phyloP scores from a whole-genome alignment of 2,888 invertebrate genomes.

The Plagiodera versicolora region DNA sequence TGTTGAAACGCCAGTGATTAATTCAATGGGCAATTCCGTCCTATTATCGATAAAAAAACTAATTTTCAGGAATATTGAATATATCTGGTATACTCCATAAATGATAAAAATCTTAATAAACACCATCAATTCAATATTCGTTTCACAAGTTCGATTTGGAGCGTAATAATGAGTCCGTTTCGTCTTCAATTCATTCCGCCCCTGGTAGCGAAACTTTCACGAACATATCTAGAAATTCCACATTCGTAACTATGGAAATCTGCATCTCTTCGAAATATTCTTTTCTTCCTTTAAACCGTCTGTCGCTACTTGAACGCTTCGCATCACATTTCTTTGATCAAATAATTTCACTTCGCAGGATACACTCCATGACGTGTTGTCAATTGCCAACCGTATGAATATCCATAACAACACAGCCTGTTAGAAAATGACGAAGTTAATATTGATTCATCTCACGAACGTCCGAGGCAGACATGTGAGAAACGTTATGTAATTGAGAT shows the following conservation, averaged over 20 bases:
- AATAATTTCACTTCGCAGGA: slow-evolving; percentile 35
- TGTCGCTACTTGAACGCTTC: slow-evolving; percentile 34
- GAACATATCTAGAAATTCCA: background rate
- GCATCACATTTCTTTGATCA: slow-evolving; percentile 38
- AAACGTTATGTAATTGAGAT: background rate
- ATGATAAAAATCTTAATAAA: too few relatives aligned
- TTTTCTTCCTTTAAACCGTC: background rate
- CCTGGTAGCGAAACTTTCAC: background rate
- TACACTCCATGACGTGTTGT: slow-evolving; percentile 32
- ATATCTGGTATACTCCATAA: too few relatives aligned
- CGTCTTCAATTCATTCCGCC: background rate
- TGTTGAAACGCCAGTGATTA: too few relatives aligned
- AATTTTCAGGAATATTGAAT: too few relatives aligned
- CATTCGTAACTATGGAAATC: slow-evolving; percentile 1
- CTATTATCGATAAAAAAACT: too few relatives aligned
- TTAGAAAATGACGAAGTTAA: slow-evolving; percentile 17
- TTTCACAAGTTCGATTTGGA: too few relatives aligned
- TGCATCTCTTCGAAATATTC: background rate
- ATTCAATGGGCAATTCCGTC: too few relatives aligned
- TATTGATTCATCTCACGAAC: slow-evolving; percentile 23
- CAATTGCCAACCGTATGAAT: slow-evolving; percentile 30
- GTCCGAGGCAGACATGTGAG: background rate
- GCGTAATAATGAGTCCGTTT: background rate
- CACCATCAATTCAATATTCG: too few relatives aligned
- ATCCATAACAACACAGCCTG: slow-evolving; percentile 31